Base-by-base conservation (phyloP, 2,888 invertebrate genomes). In the Eupithecia tripunctaria region DNA sequence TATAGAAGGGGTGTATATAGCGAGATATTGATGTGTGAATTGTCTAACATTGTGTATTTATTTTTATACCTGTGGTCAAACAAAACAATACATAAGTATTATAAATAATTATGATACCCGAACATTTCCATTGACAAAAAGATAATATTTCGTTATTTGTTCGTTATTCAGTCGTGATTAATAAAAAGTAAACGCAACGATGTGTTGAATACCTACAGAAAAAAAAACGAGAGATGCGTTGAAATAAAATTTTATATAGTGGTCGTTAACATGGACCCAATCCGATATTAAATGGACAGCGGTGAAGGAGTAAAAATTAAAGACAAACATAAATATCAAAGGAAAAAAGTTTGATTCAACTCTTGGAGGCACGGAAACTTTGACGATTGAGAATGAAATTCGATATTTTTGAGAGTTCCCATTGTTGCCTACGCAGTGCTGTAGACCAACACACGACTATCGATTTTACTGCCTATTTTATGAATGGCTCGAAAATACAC, bases 171-270 rank as follows among this genome's bases (percentile, higher is more conserved):
- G 78, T 76, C 80, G 84, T 88, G 88, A 91, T 91, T 90, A 90
- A 91, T 90, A 92, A 91, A 92, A 92, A 89, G 84, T 89, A 87
- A 91, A 91, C 83, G 85, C 88, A 89, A 92, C 90, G 90, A 92
- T 79, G 88, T 90, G 90, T 93, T 90, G 88, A 90, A 88, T 87
- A 89, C 36, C n/a, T 63, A 63, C 85, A 89, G 88, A 91, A 91
- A 90, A 88, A 88, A 85, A 84, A 85, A 86, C 81, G 84, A 82
- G 83, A 86, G 89, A 86, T 85, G 87, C 89, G 89, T 90, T 90
- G 88, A 93, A 93, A 94, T 93, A 94, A 93, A 93, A 91, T 92
- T 92, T 92, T 91, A 93, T 94, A 91, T 90, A 91, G 89, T 88
- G 93, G 89, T 92, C 94, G 93, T 94, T 94, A 94, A 94, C 92